phyloP scores from a whole-genome alignment of 2,888 invertebrate genomes.

The Leucoma salicis region DNA sequence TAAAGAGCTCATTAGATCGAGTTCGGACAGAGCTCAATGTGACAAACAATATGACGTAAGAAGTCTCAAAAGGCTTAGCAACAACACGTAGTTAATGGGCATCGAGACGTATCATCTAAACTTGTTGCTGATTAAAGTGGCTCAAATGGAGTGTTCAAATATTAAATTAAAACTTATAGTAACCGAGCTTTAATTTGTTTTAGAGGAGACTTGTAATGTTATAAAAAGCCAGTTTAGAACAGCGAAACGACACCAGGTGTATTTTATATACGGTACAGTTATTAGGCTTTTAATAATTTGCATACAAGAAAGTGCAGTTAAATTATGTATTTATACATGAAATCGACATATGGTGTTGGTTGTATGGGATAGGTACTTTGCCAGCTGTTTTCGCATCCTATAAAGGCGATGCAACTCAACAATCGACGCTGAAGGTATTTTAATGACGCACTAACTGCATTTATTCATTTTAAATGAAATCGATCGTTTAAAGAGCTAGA shows the following conservation, averaged over 20 bases:
- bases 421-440: constrained; percentile 2
- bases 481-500: background rate
- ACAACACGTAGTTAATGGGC: constrained; percentile 59
- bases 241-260: no score
- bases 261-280: no score
- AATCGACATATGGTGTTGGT: constrained; percentile 44
- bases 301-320: constrained; percentile 48
- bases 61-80: constrained; percentile 62
- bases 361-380: constrained; percentile 47
- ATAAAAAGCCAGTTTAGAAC: no score
- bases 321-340: constrained; percentile 38
- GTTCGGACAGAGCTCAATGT: constrained; percentile 45
- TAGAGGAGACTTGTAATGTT: no score
- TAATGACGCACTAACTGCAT: constrained; percentile 8
- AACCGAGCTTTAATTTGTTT: no score
- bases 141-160: no score
- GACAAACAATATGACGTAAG: constrained; percentile 61
- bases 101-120: constrained; percentile 28
- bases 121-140: constrained; percentile 39
- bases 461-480: constrained; percentile 1
- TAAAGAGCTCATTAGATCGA: constrained; percentile 61
- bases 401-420: constrained; percentile 23
- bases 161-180: no score
- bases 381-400: constrained; percentile 36
- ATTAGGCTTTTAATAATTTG: no score